Base-by-base conservation (phyloP, 1,140 invertebrate genomes). In the Bursaphelenchus mucronatus region DNA sequence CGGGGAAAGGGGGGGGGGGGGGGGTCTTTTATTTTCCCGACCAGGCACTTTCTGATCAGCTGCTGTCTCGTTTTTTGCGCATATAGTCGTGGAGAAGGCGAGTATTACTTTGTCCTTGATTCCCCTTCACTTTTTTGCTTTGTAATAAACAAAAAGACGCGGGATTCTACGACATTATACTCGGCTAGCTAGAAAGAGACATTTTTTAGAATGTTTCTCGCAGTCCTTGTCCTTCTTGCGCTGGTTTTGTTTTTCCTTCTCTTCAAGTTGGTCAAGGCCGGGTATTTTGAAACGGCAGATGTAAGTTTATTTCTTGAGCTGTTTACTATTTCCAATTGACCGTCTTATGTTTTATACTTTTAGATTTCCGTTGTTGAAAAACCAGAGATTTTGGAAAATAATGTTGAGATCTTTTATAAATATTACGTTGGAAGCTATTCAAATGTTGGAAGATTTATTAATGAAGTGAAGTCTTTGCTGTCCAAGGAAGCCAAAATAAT, bases 321-420 rank as follows among this genome's bases (percentile, higher is more conserved):
- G 8, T 11, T 59, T 59, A 44, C 57, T n/a, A 49, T 19, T n/a
- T 3, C 6, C 6, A n/a, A 47, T 30, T 30, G 5, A 30, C 30
- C 30, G 5, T 30, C 1, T 55, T 55, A n/a, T 21, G 1, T 15
- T 43, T 59, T 11, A 11, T 59, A 1, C 40, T 11, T 59, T 59
- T 7, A 59, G 57, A 39, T 59, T 11, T 39, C 41, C 13, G 41
- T 59, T 45, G 13, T 15, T 45, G 57, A 59, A 39, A 59, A 59
- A 9, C 64, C 64, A 17, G 47, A 52, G 19, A 17, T 57, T 15
- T 46, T 69, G 11, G 53, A 49, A 15, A 69, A 69, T 15, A 54
- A 47, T 11, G 19, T 71, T 19, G 49, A 56, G 30, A 64, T 71
- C 5, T 70, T 67, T 43, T 71, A 71, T 52, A 71, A 71, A 51